Percentiles rank a stretch among this genome's conserved stretches.
phyloP scores from a whole-genome alignment of 2,113 vertebrate species.

The Amphiprion ocellaris region DNA sequence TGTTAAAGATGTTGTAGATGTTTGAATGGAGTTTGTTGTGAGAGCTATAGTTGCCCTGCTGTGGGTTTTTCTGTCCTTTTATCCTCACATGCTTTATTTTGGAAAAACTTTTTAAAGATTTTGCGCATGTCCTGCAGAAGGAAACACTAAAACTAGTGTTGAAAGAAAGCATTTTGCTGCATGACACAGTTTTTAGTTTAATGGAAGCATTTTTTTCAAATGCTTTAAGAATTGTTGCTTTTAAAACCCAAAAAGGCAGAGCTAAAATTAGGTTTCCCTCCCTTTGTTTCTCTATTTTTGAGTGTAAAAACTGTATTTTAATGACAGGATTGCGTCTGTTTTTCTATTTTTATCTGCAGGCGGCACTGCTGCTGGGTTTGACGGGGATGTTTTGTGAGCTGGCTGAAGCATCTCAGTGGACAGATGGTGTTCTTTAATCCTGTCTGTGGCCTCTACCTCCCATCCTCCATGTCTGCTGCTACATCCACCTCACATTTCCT shows the following conservation, averaged over 20 bases:
- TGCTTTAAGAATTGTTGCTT: too few relatives aligned
- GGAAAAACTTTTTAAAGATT: neutral
- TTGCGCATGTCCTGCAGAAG: neutral
- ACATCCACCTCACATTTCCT: conserved; percentile 16
- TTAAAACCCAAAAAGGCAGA: too few relatives aligned
- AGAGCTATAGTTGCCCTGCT: neutral
- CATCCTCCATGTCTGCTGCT: conserved; percentile 27
- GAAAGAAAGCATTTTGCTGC: neutral
- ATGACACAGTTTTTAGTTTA: too few relatives aligned
- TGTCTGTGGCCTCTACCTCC: conserved; percentile 68
- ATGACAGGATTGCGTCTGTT: neutral
- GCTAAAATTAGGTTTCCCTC: too few relatives aligned
- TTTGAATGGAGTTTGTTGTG: conserved; percentile 6
- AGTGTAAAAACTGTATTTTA: too few relatives aligned
- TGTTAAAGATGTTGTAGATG: neutral
- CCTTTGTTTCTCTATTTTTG: too few relatives aligned
- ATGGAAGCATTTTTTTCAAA: too few relatives aligned
- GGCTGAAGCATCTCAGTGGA: conserved; percentile 50
- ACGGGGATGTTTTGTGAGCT: conserved; percentile 53
- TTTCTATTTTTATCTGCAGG: neutral
- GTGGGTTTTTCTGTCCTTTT: too few relatives aligned
- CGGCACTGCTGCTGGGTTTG: conserved; percentile 21
- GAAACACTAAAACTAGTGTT: neutral
- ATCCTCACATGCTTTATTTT: neutral
- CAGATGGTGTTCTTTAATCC: conserved; percentile 85